Percentiles rank a stretch among this genome's conserved stretches.
Evolutionary conservation across 92 coral and sea anemone species (phyloP).

Genomic region (Desmophyllum pertusum): DNA sequence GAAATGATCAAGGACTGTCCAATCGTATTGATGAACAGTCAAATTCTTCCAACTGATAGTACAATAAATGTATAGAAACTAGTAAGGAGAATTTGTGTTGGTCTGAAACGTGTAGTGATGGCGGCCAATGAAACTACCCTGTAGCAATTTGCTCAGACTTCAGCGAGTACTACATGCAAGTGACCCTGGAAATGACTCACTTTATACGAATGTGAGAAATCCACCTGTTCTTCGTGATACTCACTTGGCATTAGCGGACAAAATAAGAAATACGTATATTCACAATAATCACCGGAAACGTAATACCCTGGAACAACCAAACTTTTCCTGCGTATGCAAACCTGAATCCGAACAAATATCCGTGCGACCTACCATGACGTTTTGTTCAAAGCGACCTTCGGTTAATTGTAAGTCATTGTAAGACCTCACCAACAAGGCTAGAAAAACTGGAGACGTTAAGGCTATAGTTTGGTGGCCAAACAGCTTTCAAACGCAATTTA

Average conservation of each 20-base stretch:
- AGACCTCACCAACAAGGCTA: neutral
- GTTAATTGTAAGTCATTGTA: neutral
- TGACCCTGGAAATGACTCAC: no score
- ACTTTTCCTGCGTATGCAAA: conserved; percentile 6
- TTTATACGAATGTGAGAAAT: neutral
- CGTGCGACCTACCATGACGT: neutral
- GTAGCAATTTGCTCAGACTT: neutral
- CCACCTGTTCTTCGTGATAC: neutral
- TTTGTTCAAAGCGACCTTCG: neutral
- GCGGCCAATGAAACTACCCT: no score
- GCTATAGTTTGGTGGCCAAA: neutral
- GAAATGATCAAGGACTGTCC: neutral
- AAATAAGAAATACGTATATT: neutral
- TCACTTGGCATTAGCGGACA: neutral
- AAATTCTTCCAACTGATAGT: neutral
- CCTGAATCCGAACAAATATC: neutral
- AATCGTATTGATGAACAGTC: neutral
- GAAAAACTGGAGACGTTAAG: neutral
- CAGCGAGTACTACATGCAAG: neutral
- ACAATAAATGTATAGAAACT: neutral
- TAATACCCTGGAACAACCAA: neutral
- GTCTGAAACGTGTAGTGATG: neutral
- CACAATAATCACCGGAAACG: neutral
- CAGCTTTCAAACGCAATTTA: neutral
- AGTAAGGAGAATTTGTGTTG: neutral